A percentile compares a stretch with the other conserved stretches of the same genome.
Evolutionary conservation across 2,797 vertebrate genomes (phyloP).

Genomic region (Spheniscus humboldti): DNA sequence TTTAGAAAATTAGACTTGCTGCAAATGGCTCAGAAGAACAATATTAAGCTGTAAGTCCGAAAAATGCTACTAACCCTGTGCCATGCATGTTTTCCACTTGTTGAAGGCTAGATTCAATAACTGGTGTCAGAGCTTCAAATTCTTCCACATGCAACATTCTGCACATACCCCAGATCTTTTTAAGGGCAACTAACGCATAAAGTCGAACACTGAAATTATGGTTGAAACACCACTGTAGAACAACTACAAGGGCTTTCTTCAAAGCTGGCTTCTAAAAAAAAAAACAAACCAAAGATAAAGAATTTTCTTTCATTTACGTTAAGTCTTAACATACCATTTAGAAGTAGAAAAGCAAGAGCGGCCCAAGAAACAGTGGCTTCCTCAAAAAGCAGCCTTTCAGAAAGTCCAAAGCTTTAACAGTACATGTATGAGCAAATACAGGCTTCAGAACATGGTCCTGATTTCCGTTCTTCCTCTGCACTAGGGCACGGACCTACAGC

Average conservation of each 20-base stretch:
- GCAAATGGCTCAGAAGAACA: background rate
- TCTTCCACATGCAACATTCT: constrained; percentile 55
- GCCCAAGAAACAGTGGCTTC: background rate
- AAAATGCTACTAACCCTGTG: constrained; percentile 76
- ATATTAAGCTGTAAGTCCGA: background rate
- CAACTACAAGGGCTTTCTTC: constrained; percentile 80
- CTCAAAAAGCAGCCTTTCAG: background rate
- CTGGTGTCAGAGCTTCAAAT: constrained; percentile 77
- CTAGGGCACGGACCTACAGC: background rate
- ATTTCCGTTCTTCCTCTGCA: background rate
- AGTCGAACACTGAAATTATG: constrained; percentile 93
- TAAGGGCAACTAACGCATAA: constrained; percentile 90
- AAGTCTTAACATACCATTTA: background rate
- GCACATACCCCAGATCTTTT: constrained; percentile 86
- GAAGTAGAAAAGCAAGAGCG: background rate
- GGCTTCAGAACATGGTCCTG: background rate
- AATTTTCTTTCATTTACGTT: background rate
- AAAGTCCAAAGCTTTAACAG: background rate
- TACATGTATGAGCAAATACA: background rate
- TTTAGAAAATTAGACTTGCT: background rate
- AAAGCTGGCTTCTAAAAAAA: constrained; percentile 64
- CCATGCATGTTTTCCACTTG: constrained; percentile 89
- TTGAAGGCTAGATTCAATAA: constrained; percentile 85
- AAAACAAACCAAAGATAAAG: background rate
- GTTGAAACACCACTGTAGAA: constrained; percentile 90